Percentiles rank a stretch among this genome's conserved stretches.
Evolutionary conservation across 2,113 vertebrate genomes (phyloP).

Genomic region (Helogale parvula): DNA sequence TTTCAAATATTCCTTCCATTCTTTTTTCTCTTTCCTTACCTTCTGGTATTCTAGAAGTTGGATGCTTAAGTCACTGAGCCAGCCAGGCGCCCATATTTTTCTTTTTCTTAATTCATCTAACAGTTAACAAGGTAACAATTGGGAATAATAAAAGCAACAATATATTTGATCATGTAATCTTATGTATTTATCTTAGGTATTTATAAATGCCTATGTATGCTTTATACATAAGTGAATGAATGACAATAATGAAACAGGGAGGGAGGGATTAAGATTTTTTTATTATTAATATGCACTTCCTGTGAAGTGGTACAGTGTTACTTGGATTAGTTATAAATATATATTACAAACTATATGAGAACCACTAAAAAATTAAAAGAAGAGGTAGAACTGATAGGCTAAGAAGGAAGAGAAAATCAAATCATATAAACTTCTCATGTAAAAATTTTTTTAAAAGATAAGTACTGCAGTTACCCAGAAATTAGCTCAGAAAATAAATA

Average conservation of each 20-base stretch:
- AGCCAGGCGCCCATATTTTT: neutral
- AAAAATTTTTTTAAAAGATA: neutral
- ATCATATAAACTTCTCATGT: neutral
- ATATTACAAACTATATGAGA: neutral
- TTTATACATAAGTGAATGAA: neutral
- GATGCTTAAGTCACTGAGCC: too few species aligned
- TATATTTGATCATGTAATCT: neutral
- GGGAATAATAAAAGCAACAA: neutral
- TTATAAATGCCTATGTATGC: neutral
- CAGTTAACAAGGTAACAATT: neutral
- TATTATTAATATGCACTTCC: neutral
- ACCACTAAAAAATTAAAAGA: neutral
- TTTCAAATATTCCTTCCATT: neutral
- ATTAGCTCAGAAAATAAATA: neutral
- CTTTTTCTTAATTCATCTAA: neutral
- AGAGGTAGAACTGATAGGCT: neutral
- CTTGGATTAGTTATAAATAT: neutral
- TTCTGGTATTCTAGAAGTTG: neutral
- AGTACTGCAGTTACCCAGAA: slow-evolving; percentile 1
- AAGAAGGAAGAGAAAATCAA: neutral
- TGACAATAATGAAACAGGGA: neutral
- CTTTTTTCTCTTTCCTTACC: neutral
- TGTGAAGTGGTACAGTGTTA: neutral
- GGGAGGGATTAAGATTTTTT: neutral
- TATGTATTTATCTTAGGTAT: neutral